Conservation (phyloP, 2,888 invertebrate species). For the Catocala fraxini region DNA sequence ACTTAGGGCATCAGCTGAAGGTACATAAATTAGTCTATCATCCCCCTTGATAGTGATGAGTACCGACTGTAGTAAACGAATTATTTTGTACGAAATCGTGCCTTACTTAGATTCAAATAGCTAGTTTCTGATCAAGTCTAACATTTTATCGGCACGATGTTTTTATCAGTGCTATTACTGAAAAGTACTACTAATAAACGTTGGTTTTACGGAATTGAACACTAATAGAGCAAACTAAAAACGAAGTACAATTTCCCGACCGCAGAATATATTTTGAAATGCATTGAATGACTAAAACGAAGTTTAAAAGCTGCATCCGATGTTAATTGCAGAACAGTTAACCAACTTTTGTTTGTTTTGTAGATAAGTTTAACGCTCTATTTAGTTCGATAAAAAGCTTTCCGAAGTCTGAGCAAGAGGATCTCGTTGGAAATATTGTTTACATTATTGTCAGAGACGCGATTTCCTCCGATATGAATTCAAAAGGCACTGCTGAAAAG, state of each 20-base stretch:
- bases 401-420: conserved; percentile 23
- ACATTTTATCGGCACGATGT: no score
- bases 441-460: conserved; percentile 9
- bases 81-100: conserved; percentile 14
- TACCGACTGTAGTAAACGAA: conserved; percentile 18
- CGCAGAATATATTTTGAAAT: conserved; percentile 24
- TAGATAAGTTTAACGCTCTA: conserved; percentile 41
- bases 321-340: conserved; percentile 60
- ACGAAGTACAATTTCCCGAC: neutral
- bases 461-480: conserved; percentile 22
- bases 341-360: conserved; percentile 53
- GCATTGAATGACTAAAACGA: conserved; percentile 40
- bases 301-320: conserved; percentile 49
- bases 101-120: no score
- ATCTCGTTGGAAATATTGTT: conserved; percentile 24
- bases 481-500: conserved; percentile 13
- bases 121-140: no score
- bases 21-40: conserved; percentile 41
- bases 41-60: conserved; percentile 22
- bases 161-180: no score
- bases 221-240: neutral
- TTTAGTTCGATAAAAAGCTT: conserved; percentile 42
- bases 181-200: no score
- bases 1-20: conserved; percentile 34
- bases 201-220: neutral